phyloP scores from a whole-genome alignment of 2,888 invertebrate species.

The Pseudanteris insignis region DNA sequence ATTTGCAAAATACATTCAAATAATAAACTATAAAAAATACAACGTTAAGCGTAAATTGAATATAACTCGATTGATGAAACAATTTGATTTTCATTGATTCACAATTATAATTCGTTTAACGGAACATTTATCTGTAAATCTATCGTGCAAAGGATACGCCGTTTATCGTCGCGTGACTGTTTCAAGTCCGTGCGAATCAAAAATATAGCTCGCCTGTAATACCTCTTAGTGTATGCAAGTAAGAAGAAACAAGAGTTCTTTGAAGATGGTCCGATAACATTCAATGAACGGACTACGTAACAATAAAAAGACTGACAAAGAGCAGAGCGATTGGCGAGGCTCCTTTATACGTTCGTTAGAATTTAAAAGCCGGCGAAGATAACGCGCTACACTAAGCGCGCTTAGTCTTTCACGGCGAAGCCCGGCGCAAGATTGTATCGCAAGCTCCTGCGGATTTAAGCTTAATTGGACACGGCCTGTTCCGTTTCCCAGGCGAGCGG shows the following conservation, averaged over 20 bases:
- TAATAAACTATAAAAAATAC: too few species aligned
- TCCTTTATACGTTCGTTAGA: conserved; percentile 27
- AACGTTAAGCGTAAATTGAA: too few species aligned
- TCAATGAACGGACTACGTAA: conserved; percentile 2
- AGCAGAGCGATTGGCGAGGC: conserved; percentile 6
- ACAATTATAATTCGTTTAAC: too few species aligned
- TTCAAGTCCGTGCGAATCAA: too few species aligned
- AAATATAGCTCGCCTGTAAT: too few species aligned
- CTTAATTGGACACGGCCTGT: conserved; percentile 41
- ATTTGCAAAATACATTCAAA: too few species aligned
- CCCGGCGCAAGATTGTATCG: conserved; percentile 37
- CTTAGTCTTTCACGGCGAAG: conserved; percentile 25
- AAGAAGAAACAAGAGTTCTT: neutral
- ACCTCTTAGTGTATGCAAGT: too few species aligned
- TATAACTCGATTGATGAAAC: too few species aligned
- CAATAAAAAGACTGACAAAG: conserved; percentile 21
- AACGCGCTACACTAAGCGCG: conserved; percentile 16
- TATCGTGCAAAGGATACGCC: too few species aligned
- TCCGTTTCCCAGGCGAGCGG: conserved; percentile 33
- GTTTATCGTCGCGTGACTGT: neutral
- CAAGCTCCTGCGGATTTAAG: conserved; percentile 36
- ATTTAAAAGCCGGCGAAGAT: conserved; percentile 22
- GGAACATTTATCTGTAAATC: too few species aligned
- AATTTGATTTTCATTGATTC: too few species aligned
- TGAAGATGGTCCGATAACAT: conserved; percentile 8